phyloP scores from a whole-genome alignment of 2,888 invertebrate genomes.

The Drosophila robusta region DNA sequence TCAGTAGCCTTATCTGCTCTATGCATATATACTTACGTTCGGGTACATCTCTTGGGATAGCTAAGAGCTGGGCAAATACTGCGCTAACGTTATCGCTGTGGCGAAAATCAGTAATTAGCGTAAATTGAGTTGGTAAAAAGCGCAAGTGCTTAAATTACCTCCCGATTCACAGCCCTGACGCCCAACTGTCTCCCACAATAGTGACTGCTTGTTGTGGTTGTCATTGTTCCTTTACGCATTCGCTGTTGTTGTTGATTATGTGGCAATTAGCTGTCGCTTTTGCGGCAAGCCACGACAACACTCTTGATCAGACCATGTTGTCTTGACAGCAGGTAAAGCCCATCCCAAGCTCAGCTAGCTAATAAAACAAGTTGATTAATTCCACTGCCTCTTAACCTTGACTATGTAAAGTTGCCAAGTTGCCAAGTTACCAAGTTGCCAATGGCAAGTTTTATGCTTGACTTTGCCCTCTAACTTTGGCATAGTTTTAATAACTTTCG shows the following conservation, averaged over 20 bases:
- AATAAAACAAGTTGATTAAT: constrained; percentile 77
- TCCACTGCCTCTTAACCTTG: constrained; percentile 56
- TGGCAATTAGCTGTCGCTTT: constrained; percentile 78
- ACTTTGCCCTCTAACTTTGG: constrained; percentile 18
- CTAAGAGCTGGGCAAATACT: constrained; percentile 26
- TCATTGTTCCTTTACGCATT: constrained; percentile 8
- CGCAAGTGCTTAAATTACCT: constrained; percentile 67
- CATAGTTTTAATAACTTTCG: constrained; percentile 46
- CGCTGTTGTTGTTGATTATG: constrained; percentile 61
- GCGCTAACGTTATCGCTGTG: constrained; percentile 50
- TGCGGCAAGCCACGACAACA: constrained; percentile 60
- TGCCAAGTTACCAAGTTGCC: constrained; percentile 8
- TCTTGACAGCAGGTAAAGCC: constrained; percentile 58
- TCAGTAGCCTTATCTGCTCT: constrained; percentile 1
- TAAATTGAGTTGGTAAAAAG: constrained; percentile 80
- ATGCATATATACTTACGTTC: constrained; percentile 4
- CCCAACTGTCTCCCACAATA: constrained; percentile 32
- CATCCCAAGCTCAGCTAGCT: constrained; percentile 54
- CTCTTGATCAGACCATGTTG: constrained; percentile 51
- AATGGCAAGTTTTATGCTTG: constrained; percentile 25
- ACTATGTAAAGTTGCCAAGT: constrained; percentile 10
- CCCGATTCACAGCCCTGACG: constrained; percentile 12
- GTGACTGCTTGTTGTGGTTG: constrained; percentile 54
- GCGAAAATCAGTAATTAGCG: constrained; percentile 79
- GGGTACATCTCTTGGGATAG: constrained; percentile 30